phyloP scores from a whole-genome alignment of 2,888 invertebrate species.

The Adineta ricciae region DNA sequence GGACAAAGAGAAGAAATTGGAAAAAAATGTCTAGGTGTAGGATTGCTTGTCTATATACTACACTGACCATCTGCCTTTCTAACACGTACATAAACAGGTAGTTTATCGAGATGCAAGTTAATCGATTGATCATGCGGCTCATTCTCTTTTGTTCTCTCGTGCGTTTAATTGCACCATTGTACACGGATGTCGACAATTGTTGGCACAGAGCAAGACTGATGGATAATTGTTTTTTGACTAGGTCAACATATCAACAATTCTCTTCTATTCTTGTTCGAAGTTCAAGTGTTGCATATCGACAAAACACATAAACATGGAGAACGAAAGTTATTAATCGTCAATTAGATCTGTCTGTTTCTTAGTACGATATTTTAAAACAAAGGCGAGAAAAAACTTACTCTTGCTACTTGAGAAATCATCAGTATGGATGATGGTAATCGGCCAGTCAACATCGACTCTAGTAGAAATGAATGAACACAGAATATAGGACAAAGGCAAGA shows the following conservation, averaged over 20 bases:
- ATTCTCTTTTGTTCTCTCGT: neutral
- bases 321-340: neutral
- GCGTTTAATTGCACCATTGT: neutral
- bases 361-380: neutral
- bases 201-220: neutral
- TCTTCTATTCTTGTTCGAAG: neutral
- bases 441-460: neutral
- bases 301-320: neutral
- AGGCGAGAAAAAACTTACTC: neutral
- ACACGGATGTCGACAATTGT: neutral
- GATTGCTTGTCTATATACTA: neutral
- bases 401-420: neutral
- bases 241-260: neutral
- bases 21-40: neutral
- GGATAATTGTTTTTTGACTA: neutral
- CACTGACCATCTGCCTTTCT: neutral
- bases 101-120: neutral
- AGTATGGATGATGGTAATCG: neutral
- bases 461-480: neutral
- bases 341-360: neutral
- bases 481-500: neutral
- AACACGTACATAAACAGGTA: neutral
- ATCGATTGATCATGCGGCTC: neutral
- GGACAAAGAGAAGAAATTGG: neutral
- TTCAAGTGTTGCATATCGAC: neutral